Evolutionary conservation across 2,888 invertebrate species (phyloP).

Genomic region (Drosophila niveifrons): DNA sequence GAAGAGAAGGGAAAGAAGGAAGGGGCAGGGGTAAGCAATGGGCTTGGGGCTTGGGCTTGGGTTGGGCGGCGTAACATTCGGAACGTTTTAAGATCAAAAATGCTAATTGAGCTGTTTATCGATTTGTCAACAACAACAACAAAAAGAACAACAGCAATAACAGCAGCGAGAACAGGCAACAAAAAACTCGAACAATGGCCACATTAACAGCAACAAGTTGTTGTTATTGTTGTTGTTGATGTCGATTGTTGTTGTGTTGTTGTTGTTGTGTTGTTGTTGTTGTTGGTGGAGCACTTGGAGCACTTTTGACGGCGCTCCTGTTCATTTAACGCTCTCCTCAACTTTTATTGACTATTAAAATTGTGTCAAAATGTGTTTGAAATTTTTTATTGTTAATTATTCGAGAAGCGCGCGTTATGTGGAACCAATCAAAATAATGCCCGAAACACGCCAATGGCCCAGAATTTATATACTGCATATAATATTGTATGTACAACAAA

Average conservation of each 20-base stretch:
- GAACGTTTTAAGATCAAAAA: conserved; percentile 69
- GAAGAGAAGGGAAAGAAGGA: neutral
- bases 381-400: conserved; percentile 75
- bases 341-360: conserved; percentile 82
- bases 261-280: conserved; percentile 25
- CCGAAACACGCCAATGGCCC: conserved; percentile 32
- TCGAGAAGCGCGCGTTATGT: conserved; percentile 46
- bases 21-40: neutral
- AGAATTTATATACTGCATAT: conserved; percentile 26
- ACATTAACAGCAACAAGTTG: conserved; percentile 57
- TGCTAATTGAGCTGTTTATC: conserved; percentile 82
- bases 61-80: conserved; percentile 45
- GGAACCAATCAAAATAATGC: conserved; percentile 51
- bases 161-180: conserved; percentile 47
- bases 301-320: conserved; percentile 49
- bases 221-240: conserved; percentile 38
- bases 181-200: conserved; percentile 64
- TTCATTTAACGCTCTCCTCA: conserved; percentile 43
- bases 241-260: conserved; percentile 2
- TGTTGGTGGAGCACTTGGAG: conserved; percentile 12
- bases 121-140: conserved; percentile 78
- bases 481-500: neutral
- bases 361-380: conserved; percentile 80
- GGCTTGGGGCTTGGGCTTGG: conserved; percentile 12
- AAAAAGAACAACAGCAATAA: conserved; percentile 55